Evolutionary conservation across 2,888 invertebrate species (phyloP), one percentile per base, ranked within the genome.

Genomic region (Colletes collaris): DNA sequence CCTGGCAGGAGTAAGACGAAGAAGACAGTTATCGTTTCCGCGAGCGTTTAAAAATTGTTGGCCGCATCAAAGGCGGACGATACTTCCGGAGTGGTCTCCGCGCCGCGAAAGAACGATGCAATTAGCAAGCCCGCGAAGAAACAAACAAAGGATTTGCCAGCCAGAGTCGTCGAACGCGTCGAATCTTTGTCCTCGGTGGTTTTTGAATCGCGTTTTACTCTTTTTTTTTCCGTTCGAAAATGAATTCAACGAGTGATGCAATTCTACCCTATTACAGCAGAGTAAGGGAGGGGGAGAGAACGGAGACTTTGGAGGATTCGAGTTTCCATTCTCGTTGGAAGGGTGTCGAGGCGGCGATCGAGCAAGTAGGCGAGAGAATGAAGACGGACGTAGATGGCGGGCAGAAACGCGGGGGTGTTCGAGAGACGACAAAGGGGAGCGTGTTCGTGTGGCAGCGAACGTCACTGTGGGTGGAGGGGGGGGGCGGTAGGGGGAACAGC

Each of bases 251-350:
- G 59, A 49, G 58, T 27, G 44, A 27, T 60, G 44, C 10, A 46
- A 46, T 46, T 46, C 44, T 8, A 46, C 44, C 44, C 44, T 8
- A 46, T 46, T 10, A 10, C 44, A 3, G 44, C 8, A 27, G 27
- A 2, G 27, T 2, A 27, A 27, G 4, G 27, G 40, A 27, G 59
- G 37, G 44, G 37, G 50, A 35, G 10, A 6, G 35, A 52, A n/a
- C 3, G 4, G 40, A 72, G 71, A 68, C 27, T 40, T 63, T 46
- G 19, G 13, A 65, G 65, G 71, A 68, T 71, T 58, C 70, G 76
- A 70, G 82, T 82, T 84, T 72, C 76, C 78, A 79, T 79, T 66
- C 72, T 63, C 71, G 72, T 64, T 76, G 7, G 37, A 63, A 58
- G 79, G 70, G 19, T 49, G 66, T 49, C 50, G 64, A 19, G 63